Base-by-base conservation (phyloP, 92 coral and sea anemone genomes). In the Blastomussa wellsi region DNA sequence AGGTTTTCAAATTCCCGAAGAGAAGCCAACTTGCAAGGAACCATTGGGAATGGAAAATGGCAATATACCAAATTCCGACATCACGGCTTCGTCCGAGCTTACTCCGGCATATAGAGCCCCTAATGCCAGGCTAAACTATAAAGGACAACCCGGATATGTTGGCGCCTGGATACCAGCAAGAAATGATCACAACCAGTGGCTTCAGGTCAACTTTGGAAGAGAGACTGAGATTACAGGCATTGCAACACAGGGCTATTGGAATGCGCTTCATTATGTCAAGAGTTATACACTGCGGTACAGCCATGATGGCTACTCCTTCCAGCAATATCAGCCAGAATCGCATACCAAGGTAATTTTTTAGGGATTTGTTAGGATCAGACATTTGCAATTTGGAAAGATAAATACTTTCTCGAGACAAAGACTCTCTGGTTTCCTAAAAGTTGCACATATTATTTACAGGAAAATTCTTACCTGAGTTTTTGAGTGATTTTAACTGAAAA, bases 181-280 rank as follows among this genome's bases (percentile, higher is more conserved):
- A 13, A 24, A 22, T 2, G 57, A 48, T 47, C 53, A 39, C 29
- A 0, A 20, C 1, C 80, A 87, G 17, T 87, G 90, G 90, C 57
- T 87, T 33, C 90, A 87, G 38, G 33, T 81, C 26, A 77, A 87
- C 51, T 87, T 87, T 52, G 90, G 83, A 3, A 22, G 7, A 2
- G 59, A 42, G 5, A 74, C 82, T 1, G 38, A 81, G 60, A 42
- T 87, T 8, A 81, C 90, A 0, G 82, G 75, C 32, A 76, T 87
- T 37, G 76, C 81, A 0, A 87, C 87, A 1, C 81, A 81, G 82
- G 86, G 90, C 20, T 48, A 55, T 28, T 39, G 53, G 26, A 29
- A 70, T 24, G 28, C 11, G 7, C 28, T 13, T 17, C 29, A 53
- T 39, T 71, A 76, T 47, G 78, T 72, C 28, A 82, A 71, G 76